Conservation (phyloP, 37 sponge, comb jelly and placozoan species). For the Beroe ovata region DNA sequence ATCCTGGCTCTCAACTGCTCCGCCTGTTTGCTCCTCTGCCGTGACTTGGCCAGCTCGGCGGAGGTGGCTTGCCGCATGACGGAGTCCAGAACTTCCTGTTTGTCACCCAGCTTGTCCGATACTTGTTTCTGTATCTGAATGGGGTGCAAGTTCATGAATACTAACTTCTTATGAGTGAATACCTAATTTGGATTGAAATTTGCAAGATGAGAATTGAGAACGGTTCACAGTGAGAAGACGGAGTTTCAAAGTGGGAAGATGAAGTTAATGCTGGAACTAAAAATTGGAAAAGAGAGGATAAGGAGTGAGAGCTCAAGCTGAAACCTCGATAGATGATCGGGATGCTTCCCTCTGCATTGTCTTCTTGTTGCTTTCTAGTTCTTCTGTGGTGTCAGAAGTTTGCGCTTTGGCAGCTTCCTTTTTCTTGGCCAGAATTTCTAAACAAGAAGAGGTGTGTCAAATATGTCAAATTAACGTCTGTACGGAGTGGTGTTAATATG, state of each 20-base stretch:
- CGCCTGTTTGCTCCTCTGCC: slow-evolving; percentile 44
- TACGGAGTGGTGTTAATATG: neutral
- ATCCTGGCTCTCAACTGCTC: slow-evolving; percentile 38
- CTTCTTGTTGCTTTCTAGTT: neutral
- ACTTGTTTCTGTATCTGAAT: too few relatives aligned
- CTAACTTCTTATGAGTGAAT: too few relatives aligned
- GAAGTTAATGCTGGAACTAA: too few relatives aligned
- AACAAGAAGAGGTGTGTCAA: neutral
- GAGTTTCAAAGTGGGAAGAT: too few relatives aligned
- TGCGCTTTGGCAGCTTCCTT: neutral
- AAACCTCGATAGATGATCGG: neutral
- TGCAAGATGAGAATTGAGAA: too few relatives aligned
- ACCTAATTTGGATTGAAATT: too few relatives aligned
- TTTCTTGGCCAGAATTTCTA: neutral
- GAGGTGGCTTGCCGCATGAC: slow-evolving; percentile 32
- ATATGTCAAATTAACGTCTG: neutral
- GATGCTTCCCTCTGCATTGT: neutral
- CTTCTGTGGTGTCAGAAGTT: neutral
- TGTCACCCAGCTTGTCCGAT: slow-evolving; percentile 6
- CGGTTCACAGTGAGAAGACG: too few relatives aligned
- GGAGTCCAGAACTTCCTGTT: slow-evolving; percentile 39
- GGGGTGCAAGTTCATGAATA: too few relatives aligned
- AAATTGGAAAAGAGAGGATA: too few relatives aligned
- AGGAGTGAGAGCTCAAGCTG: too few relatives aligned
- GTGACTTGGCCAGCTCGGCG: neutral